Conservation (phyloP, 2,888 invertebrate species). For the Plutella xylostella region DNA sequence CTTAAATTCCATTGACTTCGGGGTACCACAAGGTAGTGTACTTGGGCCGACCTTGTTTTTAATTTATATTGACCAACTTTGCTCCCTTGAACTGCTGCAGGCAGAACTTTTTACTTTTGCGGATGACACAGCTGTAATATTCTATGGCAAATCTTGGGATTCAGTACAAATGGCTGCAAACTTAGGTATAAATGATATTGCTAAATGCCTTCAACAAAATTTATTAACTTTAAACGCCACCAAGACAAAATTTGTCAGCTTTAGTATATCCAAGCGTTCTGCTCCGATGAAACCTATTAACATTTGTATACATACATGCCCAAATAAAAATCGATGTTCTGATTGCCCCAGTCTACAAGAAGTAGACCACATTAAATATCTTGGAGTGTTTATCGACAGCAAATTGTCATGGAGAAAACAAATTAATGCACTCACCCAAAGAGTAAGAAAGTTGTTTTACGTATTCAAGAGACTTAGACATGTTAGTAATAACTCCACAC, state of each 20-base stretch:
- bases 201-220: background rate
- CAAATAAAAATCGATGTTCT: background rate
- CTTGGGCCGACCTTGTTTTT: conserved; percentile 1
- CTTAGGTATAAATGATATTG: background rate
- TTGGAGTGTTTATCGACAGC: background rate
- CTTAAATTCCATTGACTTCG: background rate
- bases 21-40: conserved; percentile 1
- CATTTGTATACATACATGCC: background rate
- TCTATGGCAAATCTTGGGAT: background rate
- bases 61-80: background rate
- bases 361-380: background rate
- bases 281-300: background rate
- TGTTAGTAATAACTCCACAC: background rate
- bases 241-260: background rate
- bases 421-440: background rate
- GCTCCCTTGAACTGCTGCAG: background rate
- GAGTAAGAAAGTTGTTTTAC: background rate
- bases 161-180: background rate
- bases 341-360: background rate
- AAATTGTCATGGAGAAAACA: background rate
- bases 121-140: background rate
- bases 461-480: background rate
- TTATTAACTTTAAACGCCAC: background rate
- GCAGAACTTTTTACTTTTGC: background rate
- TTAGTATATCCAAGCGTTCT: background rate